Base-by-base conservation (phyloP, 2,888 invertebrate species). In the Campoletis raptor region DNA sequence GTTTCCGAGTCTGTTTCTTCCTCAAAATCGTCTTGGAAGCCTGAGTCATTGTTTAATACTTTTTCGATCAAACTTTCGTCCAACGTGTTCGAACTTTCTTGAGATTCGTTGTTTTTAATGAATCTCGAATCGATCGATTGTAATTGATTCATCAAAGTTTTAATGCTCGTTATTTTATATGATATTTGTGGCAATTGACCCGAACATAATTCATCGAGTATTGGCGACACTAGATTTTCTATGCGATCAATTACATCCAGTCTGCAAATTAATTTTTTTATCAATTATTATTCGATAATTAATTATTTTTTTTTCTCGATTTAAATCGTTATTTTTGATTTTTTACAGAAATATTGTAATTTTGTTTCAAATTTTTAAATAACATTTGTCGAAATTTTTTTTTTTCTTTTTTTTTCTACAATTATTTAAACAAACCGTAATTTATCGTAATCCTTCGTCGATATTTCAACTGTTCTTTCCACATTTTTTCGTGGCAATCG, bases 131-230 rank as follows among this genome's bases (percentile, higher is more conserved):
- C 72, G 37, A 64, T 10, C 0, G 73, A 52, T 81, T 78, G 52
- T 40, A 83, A 2, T 48, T 74, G 67, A 2, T 45, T 37, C 54
- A 66, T 37, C 21, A 76, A 64, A n/a, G 67, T 82, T 1, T 85
- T 78, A 37, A 82, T 42, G 2, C 40, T 70, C 36, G 82, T 64
- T 0, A 37, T 64, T 61, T 67, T 72, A 66, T 88, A 89, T 0
- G 88, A 85, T 21, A 93, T 52, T 18, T 36, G 76, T 0, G 93
- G 93, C 4, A 89, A 48, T 45, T 83, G 73, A 30, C 83, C 88
- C 9, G 80, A 83, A 57, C 79, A 88, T 69, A 92, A 88, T 81
- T 91, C 89, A 37, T 88, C 70, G 21, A 91, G 87, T 42, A 92
- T 80, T 1, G 30, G 42, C 6, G 88, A 66, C 15, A 90, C 87